These are phyloP conservation scores for Rhinopithecus roxellana DNA, from an alignment of 2,113 vertebrate genomes.

Conservation along the genomic window DNA sequence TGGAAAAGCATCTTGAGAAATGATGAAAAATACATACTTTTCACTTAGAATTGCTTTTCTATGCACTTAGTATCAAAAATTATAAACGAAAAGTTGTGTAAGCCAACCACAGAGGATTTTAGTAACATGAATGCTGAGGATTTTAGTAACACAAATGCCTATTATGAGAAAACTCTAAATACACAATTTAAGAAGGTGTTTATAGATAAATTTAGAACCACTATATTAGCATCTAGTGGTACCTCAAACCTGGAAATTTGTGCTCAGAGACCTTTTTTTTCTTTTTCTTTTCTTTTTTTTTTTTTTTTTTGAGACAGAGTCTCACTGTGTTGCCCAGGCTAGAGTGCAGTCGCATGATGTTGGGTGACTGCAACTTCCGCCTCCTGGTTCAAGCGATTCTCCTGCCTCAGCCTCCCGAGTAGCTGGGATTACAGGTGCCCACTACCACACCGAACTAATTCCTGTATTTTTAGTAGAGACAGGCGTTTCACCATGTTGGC, in stretches of 20 bases:
- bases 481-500: too few relatives aligned
- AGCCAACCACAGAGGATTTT: not conserved
- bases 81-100: not conserved
- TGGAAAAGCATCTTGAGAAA: constrained; percentile 32
- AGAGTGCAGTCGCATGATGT: too few relatives aligned
- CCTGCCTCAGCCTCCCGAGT: too few relatives aligned
- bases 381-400: too few relatives aligned
- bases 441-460: too few relatives aligned
- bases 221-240: not conserved
- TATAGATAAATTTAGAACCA: not conserved
- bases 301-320: too few relatives aligned
- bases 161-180: constrained; percentile 15
- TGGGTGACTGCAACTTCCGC: too few relatives aligned
- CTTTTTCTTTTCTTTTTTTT: too few relatives aligned
- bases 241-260: not conserved
- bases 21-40: constrained; percentile 7
- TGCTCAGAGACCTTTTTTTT: not conserved
- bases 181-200: not conserved
- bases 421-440: too few relatives aligned
- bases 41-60: constrained; percentile 26
- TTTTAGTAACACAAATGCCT: not conserved
- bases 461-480: too few relatives aligned
- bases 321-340: too few relatives aligned
- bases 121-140: not conserved
- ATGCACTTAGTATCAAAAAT: not conserved